A percentile compares a stretch with the other conserved stretches of the same genome.
Evolutionary conservation across 2,888 invertebrate genomes (phyloP).

Genomic region (Ischnura elegans): DNA sequence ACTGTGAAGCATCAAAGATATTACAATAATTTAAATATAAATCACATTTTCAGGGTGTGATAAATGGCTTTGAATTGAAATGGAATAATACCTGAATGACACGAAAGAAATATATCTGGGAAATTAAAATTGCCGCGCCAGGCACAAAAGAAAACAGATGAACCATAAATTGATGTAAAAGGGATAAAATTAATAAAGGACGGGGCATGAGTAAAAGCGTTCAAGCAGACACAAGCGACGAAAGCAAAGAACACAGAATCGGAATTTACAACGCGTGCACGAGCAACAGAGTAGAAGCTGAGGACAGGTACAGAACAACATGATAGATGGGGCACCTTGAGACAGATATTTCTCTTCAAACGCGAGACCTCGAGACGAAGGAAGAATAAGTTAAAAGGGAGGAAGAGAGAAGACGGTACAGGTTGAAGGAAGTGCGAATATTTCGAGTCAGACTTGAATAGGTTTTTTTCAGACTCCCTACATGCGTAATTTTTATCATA

Average conservation of each 20-base stretch:
- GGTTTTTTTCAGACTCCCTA: too few relatives aligned
- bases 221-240: background rate
- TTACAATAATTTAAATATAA: too few relatives aligned
- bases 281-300: background rate
- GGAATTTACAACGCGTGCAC: background rate
- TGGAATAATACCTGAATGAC: too few relatives aligned
- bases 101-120: background rate
- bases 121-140: background rate
- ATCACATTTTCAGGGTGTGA: background rate
- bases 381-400: background rate
- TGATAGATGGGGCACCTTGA: background rate
- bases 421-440: background rate
- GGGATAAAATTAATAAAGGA: background rate
- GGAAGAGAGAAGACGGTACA: background rate
- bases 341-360: background rate
- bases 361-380: background rate
- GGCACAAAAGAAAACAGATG: background rate
- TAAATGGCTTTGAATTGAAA: background rate
- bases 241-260: background rate
- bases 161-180: background rate
- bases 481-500: too few relatives aligned
- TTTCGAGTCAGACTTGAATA: too few relatives aligned
- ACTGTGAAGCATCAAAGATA: too few relatives aligned
- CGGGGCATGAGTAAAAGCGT: background rate
- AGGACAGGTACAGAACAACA: background rate